A percentile compares a stretch with the other conserved stretches of the same genome.
Conservation (phyloP, 2,113 vertebrate genomes). For the Leiothrix lutea region DNA sequence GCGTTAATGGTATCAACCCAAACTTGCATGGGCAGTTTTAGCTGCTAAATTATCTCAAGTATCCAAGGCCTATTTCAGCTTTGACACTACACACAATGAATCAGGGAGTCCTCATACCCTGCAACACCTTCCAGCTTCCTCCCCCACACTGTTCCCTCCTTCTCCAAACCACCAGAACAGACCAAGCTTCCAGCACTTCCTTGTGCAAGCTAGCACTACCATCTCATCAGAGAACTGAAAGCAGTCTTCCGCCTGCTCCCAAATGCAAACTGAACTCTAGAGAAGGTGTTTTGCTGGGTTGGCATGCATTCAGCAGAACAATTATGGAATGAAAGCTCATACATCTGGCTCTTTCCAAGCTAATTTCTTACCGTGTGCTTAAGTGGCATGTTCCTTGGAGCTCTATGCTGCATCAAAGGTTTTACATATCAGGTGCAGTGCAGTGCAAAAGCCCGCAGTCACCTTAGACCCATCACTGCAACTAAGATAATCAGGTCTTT, state of each 20-base stretch:
- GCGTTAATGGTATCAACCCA: neutral
- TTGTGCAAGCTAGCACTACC: neutral
- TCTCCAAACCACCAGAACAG: neutral
- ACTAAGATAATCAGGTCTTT: neutral
- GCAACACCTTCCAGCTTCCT: neutral
- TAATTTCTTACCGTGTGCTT: neutral
- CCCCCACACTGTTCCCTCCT: accelerated
- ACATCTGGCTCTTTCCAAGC: neutral
- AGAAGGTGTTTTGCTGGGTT: neutral
- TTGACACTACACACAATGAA: neutral
- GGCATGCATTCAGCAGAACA: neutral
- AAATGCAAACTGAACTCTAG: neutral
- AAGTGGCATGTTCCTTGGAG: accelerated
- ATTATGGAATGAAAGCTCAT: neutral
- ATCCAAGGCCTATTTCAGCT: neutral
- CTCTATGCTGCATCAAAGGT: neutral
- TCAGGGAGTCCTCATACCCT: neutral
- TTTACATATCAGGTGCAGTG: neutral
- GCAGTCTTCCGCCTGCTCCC: neutral
- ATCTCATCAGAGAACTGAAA: neutral
- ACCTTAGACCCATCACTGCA: neutral
- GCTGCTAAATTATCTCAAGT: neutral
- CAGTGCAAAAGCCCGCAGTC: neutral
- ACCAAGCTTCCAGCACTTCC: neutral
- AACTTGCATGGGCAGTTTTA: neutral